Evolutionary conservation across 2,797 vertebrate species (phyloP), one percentile per base, ranked within the genome.

Genomic region (Lerista edwardsae): DNA sequence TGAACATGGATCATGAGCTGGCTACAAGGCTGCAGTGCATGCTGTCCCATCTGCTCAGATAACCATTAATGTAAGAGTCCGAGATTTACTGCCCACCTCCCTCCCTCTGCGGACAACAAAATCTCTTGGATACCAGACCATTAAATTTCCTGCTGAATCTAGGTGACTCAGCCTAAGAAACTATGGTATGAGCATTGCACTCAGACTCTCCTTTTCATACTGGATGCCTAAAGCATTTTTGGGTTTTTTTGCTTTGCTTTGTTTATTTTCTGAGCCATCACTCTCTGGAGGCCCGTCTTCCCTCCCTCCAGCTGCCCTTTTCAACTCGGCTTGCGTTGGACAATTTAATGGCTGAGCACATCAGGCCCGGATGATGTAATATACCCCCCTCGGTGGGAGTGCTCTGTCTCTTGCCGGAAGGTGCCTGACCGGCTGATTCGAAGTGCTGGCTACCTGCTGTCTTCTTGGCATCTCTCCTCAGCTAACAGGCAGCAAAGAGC

Each of bases 11-110:
- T 17, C 44, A 11, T 2, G 19, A 85, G 4, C 14, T 80, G 73
- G 7, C 0, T 1, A 2, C 72, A 39, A 0, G 0, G 4, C 7
- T 29, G 34, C 0, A 0, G 1, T 31, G 59, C 86, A 71, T 5
- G 41, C 75, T 3, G 3, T 11, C 29, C 39, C 0, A 1, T 6
- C 47, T 39, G 27, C 2, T n/a, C 0, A 0, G 55, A 74, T 68
- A 34, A 8, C 36, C 17, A 19, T 1, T 9, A 0, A 57, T 6
- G 4, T 0, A 1, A 31, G 10, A 0, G 2, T 25, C 6, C 0
- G 0, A 19, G 31, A n/a, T 47, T 31, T 5, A 4, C 17, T 0
- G 0, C 5, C 0, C 27, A 0, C 0, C 51, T 23, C 44, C 76
- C 25, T 80, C 4, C 21, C 74, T 11, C 0, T 0, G 67, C 0